Evolutionary conservation across 2,113 vertebrate species (phyloP), one percentile per base, ranked within the genome.

Genomic region (Megaleporinus macrocephalus): DNA sequence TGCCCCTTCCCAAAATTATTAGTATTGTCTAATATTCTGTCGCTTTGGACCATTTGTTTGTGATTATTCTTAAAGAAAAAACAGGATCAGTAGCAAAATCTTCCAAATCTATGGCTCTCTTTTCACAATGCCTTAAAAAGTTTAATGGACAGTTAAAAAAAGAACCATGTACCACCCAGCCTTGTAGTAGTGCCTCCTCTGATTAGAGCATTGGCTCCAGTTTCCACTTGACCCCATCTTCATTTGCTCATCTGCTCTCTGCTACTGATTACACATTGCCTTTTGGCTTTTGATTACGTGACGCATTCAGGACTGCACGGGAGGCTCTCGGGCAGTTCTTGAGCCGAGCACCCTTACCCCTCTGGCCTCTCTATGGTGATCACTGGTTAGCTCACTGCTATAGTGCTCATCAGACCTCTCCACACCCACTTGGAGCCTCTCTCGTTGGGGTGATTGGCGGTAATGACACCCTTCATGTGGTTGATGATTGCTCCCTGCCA

Each of bases 371-470:
- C 77, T 65, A 71, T 85, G 84, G 63, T 85, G 85, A 76, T 82
- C 84, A 83, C 81, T 86, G 74, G 85, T 89, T 78, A 80, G 68
- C 63, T 22, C n/a, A 70, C 80, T 71, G 69, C 76, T 68, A 61
- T 10, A 77, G 80, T 82, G 73, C 72, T 87, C 86, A 89, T 91
- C 87, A 79, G 78, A 69, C 62, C 26, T 81, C 85, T 88, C 86
- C 80, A 83, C 72, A 36, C 80, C 83, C 87, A 70, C 81, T 88
- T 80, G 71, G 77, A 74, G 88, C 81, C 82, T 87, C 86, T 85
- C 85, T 89, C 63, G 53, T 89, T 88, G 89, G 14, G 30, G 87
- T 90, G 92, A 92, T 91, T 88, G 91, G 88, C 85, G 75, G 75
- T 92, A 91, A 92, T 88, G 89, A 73, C 88, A 86, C 85, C 81